Base-by-base conservation (phyloP, 1,140 invertebrate genomes). In the Stenopsyche tienmushanensis region DNA sequence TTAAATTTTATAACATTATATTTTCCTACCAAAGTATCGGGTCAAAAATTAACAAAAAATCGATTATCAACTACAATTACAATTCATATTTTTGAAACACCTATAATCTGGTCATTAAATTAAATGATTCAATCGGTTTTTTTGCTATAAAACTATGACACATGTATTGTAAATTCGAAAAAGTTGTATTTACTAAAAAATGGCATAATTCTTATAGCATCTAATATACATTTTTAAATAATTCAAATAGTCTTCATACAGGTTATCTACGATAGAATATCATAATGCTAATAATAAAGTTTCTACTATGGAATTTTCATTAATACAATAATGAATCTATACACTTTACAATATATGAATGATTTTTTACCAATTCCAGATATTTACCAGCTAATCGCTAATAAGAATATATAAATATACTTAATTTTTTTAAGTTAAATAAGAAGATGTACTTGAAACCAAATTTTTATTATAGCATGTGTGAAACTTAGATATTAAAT, bases 31-130 rank as follows among this genome's bases (percentile, higher is more conserved):
- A 65, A 39, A 70, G 47, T 67, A 70, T 70, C 69, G 65, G 65
- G 69, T 70, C 69, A 65, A 70, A 65, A 66, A 64, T 59, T 65
- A 69, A 69, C 67, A 65, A 60, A n/a, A n/a, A 65, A 62, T 49
- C 44, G 17, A 25, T 39, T 52, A 52, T 26, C 59, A 65, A 62
- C 67, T 69, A 69, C 64, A 62, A 53, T 57, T 59, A 64, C 55
- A 68, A 59, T 50, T 26, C 50, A 29, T 41, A 54, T 62, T 25
- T 62, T 53, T n/a, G 42, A 41, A 29, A 18, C 45, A 66, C 25
- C 15, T 29, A 59, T 41, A 5, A 54, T 59, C 45, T 13, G 59
- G 54, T 65, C 64, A 55, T 54, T 9, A 52, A 62, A 62, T 62
- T 18, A 62, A 66, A 39, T 59, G 41, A 39, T 64, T 42, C 15